A percentile compares a stretch with the other conserved stretches of the same genome.
Conservation (phyloP, 2,888 invertebrate genomes). For the Scaptomyza polygonia region DNA sequence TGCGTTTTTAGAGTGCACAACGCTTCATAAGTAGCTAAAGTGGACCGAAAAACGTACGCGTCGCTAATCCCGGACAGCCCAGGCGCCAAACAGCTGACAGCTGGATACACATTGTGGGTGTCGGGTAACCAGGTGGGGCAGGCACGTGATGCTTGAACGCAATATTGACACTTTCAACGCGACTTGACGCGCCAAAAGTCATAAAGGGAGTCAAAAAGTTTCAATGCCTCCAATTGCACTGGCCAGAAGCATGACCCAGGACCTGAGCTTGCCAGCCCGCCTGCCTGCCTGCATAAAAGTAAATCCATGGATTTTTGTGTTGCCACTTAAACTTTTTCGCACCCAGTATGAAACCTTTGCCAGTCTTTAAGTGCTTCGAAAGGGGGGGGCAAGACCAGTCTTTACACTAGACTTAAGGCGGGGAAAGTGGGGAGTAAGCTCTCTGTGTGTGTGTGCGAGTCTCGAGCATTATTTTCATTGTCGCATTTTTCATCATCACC, state of each 20-base stretch:
- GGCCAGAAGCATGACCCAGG: neutral
- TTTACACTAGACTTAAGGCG: conserved; percentile 20
- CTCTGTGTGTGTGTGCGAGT: conserved; percentile 52
- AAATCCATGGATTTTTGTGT: conserved; percentile 80
- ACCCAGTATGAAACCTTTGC: conserved; percentile 63
- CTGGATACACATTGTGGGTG: conserved; percentile 31
- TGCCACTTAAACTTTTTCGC: conserved; percentile 82
- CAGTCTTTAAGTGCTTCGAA: conserved; percentile 64
- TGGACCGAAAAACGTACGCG: conserved; percentile 58
- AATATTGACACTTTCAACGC: conserved; percentile 81
- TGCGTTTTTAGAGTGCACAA: conserved; percentile 78
- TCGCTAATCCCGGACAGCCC: conserved; percentile 68
- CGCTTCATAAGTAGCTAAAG: conserved; percentile 66
- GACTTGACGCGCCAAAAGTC: conserved; percentile 79
- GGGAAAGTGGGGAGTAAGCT: neutral
- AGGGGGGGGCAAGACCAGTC: conserved; percentile 11
- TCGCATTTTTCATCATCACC: conserved; percentile 81
- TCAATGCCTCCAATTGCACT: conserved; percentile 51
- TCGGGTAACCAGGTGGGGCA: conserved; percentile 50
- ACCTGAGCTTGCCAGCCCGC: conserved; percentile 15
- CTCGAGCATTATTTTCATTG: conserved; percentile 79
- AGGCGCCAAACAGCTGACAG: conserved; percentile 56
- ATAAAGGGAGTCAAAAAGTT: conserved; percentile 73
- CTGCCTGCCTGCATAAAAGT: conserved; percentile 68
- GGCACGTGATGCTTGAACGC: conserved; percentile 79